These are phyloP conservation scores for Thumatha senex DNA, from an alignment of 2,888 invertebrate species.

Conservation along the genomic window DNA sequence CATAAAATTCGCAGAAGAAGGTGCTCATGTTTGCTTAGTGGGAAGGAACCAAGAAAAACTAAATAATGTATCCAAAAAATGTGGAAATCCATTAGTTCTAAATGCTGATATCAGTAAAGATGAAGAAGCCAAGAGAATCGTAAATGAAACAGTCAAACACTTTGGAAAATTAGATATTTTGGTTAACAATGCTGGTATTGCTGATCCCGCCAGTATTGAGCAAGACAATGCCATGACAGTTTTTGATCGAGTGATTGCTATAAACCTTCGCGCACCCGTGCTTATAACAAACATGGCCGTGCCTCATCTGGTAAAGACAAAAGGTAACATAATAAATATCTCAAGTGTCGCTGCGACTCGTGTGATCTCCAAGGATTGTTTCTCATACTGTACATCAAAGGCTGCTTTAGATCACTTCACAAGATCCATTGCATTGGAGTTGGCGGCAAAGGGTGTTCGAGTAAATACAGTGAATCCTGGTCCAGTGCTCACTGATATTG, in stretches of 20 bases:
- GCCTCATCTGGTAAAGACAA: slow-evolving; percentile 32
- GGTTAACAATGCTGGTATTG: slow-evolving; percentile 28
- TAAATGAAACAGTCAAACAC: slow-evolving; percentile 8
- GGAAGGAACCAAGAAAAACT: slow-evolving; percentile 34
- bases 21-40: slow-evolving; percentile 28
- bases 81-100: slow-evolving; percentile 8
- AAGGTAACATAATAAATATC: slow-evolving; percentile 37
- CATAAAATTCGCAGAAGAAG: slow-evolving; percentile 26
- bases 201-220: not conserved
- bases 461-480: slow-evolving; percentile 36
- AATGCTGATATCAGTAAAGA: slow-evolving; percentile 18
- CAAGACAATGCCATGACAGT: slow-evolving; percentile 1
- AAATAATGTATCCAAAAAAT: slow-evolving; percentile 2
- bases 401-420: slow-evolving; percentile 9
- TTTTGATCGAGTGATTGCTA: slow-evolving; percentile 11
- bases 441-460: slow-evolving; percentile 5
- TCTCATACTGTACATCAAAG: slow-evolving; percentile 4
- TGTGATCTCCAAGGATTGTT: not conserved
- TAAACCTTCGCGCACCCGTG: slow-evolving; percentile 30
- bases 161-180: slow-evolving; percentile 22
- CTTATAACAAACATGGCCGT: slow-evolving; percentile 28
- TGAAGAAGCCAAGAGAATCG: slow-evolving; percentile 11
- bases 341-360: slow-evolving; percentile 25
- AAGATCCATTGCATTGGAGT: slow-evolving; percentile 3
- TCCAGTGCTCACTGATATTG: slow-evolving; percentile 8